A percentile compares a stretch with the other conserved stretches of the same genome.
phyloP scores from a whole-genome alignment of 2,113 vertebrate species.

The Carassius auratus region DNA sequence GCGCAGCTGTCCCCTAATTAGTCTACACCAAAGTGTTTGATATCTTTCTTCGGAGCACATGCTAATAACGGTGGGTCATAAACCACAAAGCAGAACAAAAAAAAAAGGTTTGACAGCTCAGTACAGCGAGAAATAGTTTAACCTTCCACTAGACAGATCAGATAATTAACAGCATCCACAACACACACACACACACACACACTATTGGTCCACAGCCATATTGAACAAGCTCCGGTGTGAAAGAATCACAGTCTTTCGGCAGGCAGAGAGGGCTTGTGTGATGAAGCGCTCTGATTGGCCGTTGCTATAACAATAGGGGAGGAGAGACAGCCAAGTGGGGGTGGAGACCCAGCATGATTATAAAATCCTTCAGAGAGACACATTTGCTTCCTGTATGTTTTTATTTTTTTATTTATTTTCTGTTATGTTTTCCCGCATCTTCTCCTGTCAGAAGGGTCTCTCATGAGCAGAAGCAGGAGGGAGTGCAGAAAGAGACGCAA shows the following conservation, averaged over 20 bases:
- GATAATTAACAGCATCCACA: slow-evolving; percentile 40
- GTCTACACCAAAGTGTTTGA: neutral
- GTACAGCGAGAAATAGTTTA: neutral
- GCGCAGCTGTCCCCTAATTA: slow-evolving; percentile 14
- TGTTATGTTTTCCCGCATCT: slow-evolving; percentile 49
- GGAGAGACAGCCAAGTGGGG: slow-evolving; percentile 59
- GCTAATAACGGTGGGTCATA: no score
- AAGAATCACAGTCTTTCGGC: slow-evolving; percentile 65
- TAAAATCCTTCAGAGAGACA: slow-evolving; percentile 71
- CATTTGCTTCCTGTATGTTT: slow-evolving; percentile 63
- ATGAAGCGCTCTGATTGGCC: slow-evolving; percentile 66
- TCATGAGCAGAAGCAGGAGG: slow-evolving; percentile 26
- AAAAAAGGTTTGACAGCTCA: neutral
- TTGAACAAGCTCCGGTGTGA: slow-evolving; percentile 55
- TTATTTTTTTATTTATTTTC: slow-evolving; percentile 46
- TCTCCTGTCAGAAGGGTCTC: slow-evolving; percentile 35
- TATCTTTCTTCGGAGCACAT: neutral
- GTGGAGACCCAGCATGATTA: slow-evolving; percentile 71
- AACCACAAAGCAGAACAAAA: neutral
- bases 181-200: slow-evolving; percentile 38
- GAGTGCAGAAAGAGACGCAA: slow-evolving; percentile 16
- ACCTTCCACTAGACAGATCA: slow-evolving; percentile 18
- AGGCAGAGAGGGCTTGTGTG: slow-evolving; percentile 57
- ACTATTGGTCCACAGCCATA: slow-evolving; percentile 45
- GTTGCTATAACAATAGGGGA: slow-evolving; percentile 76